Percentiles rank a stretch among this genome's conserved stretches.
Conservation (phyloP, 1,140 invertebrate species). For the Eupristina koningsbergeri region DNA sequence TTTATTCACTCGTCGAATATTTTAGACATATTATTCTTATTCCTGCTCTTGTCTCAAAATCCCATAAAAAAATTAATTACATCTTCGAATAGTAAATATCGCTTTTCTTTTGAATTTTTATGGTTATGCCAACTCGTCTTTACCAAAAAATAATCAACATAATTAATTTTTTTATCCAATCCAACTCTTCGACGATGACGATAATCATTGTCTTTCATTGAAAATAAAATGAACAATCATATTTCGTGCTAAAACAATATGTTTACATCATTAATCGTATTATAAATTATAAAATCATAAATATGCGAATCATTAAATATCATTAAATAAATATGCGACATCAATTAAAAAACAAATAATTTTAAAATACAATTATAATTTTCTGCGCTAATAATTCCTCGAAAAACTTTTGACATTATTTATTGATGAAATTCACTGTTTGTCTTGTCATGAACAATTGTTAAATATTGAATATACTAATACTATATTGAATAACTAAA, state of each 20-base stretch:
- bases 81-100: background rate
- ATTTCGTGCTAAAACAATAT: conserved; percentile 6
- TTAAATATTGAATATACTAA: background rate
- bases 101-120: background rate
- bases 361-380: background rate
- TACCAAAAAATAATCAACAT: background rate
- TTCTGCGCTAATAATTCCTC: too few species aligned
- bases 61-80: background rate
- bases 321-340: background rate
- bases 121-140: background rate
- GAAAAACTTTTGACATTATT: background rate
- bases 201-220: background rate
- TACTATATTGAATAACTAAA: background rate
- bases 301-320: background rate
- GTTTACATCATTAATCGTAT: background rate
- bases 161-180: background rate
- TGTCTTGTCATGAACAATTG: background rate
- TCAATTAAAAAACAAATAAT: background rate
- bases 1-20: background rate
- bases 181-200: background rate
- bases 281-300: background rate
- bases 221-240: background rate
- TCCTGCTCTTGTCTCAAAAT: background rate
- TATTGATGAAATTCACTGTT: background rate
- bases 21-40: background rate